Base-by-base conservation (phyloP, 2,113 vertebrate species). In the Cinclus mexicanus region DNA sequence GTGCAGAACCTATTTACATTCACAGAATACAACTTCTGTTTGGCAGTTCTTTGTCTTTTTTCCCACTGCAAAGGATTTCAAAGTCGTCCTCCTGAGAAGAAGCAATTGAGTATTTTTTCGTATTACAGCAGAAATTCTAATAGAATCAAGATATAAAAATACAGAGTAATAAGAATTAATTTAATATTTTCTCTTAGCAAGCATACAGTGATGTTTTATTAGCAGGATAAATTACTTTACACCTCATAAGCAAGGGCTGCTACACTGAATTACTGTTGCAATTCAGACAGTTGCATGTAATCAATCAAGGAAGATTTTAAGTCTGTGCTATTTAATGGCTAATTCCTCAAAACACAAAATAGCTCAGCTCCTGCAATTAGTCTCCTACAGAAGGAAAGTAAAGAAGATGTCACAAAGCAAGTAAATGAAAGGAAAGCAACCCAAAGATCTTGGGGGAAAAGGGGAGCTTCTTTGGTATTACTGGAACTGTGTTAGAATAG, bases 341-440 rank as follows among this genome's bases (percentile, higher is more conserved):
- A 97, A 94, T 92, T 96, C 83, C 71, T 94, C 90, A 96, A 96
- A 89, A 71, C n/a, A 74, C 72, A 81, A 77, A 93, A 90, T 78
- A 76, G 10, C 50, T 28, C 67, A 95, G 70, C 68, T 94, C 29
- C 33, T 17, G 47, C 70, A 83, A 92, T 95, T 95, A 93, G 91
- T 84, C 52, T 92, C 82, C 47, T 56, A 49, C 18, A 65, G 82
- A 82, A 88, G 1, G 12, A 52, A 87, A 83, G 65, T 53, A 71
- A 94, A 28, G 50, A 85, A 92, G 76, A 79, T 59, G 33, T 76
- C 8, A 8, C 24, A 49, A 68, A 74, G 24, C 26, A 44, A 79
- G 50, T 15, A 81, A 64, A 31, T 56, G 23, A 50, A 71, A 87
- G 47, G n/a, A 87, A 91, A 94, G 39, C 47, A 87, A 79, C 28